Conservation (phyloP, 1,140 invertebrate genomes). For the Drosophila arawakana region DNA sequence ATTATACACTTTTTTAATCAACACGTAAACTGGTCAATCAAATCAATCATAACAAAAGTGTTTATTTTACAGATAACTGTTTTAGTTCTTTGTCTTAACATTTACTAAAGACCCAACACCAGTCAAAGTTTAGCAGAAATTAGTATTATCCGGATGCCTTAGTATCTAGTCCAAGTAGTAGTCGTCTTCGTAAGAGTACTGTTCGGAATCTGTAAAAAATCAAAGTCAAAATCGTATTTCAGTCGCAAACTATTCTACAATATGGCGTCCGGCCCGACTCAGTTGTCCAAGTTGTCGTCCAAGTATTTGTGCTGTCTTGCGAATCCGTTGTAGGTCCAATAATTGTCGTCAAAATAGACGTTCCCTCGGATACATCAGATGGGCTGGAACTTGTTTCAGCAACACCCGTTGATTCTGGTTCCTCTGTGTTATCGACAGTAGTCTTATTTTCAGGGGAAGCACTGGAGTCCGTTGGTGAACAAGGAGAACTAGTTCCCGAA, state of each 20-base stretch:
- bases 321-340: not conserved
- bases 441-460: not conserved
- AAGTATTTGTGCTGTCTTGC: conserved; percentile 1
- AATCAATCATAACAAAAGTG: too few species aligned
- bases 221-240: conserved; percentile 14
- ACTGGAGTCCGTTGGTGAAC: not conserved
- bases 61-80: too few species aligned
- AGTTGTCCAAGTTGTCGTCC: conserved; percentile 2
- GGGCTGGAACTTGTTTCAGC: not conserved
- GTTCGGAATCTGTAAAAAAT: conserved; percentile 16
- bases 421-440: not conserved
- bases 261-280: not conserved
- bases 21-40: too few species aligned
- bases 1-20: too few species aligned
- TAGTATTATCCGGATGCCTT: not conserved
- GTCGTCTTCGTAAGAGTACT: not conserved
- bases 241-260: conserved; percentile 30
- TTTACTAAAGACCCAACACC: conserved; percentile 15
- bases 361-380: not conserved
- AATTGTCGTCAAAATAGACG: conserved; percentile 13
- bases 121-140: not conserved
- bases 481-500: not conserved
- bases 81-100: not conserved
- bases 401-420: not conserved
- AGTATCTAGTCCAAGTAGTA: not conserved